Conservation (phyloP, 1,140 invertebrate genomes). For the Bombyx mandarina region DNA sequence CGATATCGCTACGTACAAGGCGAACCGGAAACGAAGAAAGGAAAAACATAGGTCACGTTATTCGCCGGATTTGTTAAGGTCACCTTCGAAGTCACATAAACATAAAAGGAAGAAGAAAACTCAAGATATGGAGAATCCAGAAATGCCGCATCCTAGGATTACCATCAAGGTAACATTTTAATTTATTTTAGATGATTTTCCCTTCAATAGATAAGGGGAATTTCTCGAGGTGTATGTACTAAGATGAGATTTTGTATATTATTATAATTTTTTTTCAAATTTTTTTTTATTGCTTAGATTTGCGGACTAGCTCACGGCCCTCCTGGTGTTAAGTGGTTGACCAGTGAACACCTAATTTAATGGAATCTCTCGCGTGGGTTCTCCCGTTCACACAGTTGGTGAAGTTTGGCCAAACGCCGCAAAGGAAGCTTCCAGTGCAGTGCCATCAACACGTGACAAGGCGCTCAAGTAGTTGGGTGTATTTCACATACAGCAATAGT, state of each 20-base stretch:
- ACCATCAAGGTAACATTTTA: slow-evolving; percentile 79
- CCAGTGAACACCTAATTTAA: no score
- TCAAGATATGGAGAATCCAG: slow-evolving; percentile 76
- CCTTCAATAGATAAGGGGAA: no score
- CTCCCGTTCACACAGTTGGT: no score
- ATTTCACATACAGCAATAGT: no score
- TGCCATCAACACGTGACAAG: no score
- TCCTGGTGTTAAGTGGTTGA: no score
- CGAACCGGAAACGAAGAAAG: slow-evolving; percentile 76
- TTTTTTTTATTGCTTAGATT: background rate
- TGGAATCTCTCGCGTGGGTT: no score
- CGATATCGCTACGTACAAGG: slow-evolving; percentile 63
- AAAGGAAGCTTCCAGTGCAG: no score
- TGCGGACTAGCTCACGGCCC: no score
- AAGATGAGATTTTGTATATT: background rate
- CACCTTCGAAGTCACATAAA: slow-evolving; percentile 76
- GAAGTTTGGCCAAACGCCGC: no score
- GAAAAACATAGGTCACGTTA: slow-evolving; percentile 80
- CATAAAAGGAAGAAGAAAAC: slow-evolving; percentile 81
- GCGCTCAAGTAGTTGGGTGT: no score
- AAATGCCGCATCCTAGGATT: slow-evolving; percentile 78
- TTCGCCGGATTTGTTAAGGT: slow-evolving; percentile 75
- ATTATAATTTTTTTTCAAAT: background rate
- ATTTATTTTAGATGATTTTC: background rate
- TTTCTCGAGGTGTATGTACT: background rate